phyloP scores from a whole-genome alignment of 2,888 invertebrate genomes.

The Xylophagus ater region DNA sequence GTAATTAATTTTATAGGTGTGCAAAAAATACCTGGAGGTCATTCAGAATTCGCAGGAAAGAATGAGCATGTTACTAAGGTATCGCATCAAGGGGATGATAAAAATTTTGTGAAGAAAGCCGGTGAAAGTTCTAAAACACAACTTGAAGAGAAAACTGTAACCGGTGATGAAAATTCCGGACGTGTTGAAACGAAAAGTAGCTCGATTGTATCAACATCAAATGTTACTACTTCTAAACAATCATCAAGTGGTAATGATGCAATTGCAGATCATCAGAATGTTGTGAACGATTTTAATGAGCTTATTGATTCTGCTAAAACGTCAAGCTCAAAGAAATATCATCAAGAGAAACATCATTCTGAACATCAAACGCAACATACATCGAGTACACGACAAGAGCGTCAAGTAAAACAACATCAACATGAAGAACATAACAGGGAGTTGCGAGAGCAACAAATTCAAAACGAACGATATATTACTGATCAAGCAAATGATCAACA shows the following conservation, averaged over 20 bases:
- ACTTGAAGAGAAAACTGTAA: conserved; percentile 42
- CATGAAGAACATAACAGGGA: conserved; percentile 32
- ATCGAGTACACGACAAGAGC: conserved; percentile 28
- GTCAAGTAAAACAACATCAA: conserved; percentile 24
- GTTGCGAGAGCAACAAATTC: conserved; percentile 34
- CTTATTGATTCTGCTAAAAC: conserved; percentile 4
- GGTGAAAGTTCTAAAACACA: conserved; percentile 41
- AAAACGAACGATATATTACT: conserved; percentile 16
- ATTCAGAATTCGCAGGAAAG: conserved; percentile 51
- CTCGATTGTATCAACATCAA: conserved; percentile 32
- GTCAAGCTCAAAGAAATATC: neutral
- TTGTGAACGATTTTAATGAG: conserved; percentile 11
- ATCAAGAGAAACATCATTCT: conserved; percentile 21
- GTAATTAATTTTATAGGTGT: conserved; percentile 42
- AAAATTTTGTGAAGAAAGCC: conserved; percentile 42
- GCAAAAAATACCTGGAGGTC: conserved; percentile 53
- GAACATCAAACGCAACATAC: conserved; percentile 34
- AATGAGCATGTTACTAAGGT: conserved; percentile 49
- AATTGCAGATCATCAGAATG: conserved; percentile 13
- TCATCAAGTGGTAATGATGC: conserved; percentile 24
- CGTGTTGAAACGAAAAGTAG: conserved; percentile 37
- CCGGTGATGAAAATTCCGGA: conserved; percentile 42
- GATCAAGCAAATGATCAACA: conserved; percentile 4
- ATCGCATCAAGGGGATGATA: conserved; percentile 44
- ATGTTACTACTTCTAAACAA: conserved; percentile 30